phyloP scores from a whole-genome alignment of 2,888 invertebrate genomes.

The Fragum fragum region DNA sequence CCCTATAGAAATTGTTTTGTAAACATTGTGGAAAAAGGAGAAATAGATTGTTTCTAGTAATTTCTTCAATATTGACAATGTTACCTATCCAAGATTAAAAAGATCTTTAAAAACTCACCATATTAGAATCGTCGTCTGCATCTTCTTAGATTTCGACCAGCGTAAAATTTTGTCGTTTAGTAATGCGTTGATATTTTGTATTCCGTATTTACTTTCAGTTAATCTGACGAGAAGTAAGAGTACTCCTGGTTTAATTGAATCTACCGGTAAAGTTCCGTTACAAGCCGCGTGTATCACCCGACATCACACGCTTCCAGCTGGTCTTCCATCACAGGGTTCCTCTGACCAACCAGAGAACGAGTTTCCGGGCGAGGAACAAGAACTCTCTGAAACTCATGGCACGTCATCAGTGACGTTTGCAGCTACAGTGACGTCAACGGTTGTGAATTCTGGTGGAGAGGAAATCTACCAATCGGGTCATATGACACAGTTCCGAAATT shows the following conservation, averaged over 20 bases:
- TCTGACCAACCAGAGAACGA: slow-evolving; percentile 45
- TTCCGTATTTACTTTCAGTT: slow-evolving; percentile 87
- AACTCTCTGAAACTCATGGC: slow-evolving; percentile 27
- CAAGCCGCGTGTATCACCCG: slow-evolving; percentile 78
- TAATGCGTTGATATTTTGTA: no score
- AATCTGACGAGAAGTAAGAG: slow-evolving; percentile 98
- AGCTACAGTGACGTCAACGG: slow-evolving; percentile 39
- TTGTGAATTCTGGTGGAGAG: slow-evolving; percentile 72
- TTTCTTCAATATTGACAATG: no score
- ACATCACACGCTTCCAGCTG: slow-evolving; percentile 80
- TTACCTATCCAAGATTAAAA: no score
- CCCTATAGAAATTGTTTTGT: no score
- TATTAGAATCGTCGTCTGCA: no score
- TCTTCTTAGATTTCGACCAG: no score
- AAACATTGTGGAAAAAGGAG: no score
- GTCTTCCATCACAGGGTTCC: slow-evolving; percentile 74
- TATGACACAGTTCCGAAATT: slow-evolving; percentile 76
- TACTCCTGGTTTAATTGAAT: slow-evolving; percentile 98
- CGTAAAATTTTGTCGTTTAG: no score
- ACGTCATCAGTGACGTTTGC: slow-evolving; percentile 32
- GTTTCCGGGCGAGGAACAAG: slow-evolving; percentile 22
- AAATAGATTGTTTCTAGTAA: no score
- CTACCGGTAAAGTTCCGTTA: slow-evolving; percentile 93
- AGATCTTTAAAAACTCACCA: no score
- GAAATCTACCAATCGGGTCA: slow-evolving; percentile 80